Evolutionary conservation across 2,888 invertebrate species (phyloP).

Genomic region (Drosophila paramelanica): DNA sequence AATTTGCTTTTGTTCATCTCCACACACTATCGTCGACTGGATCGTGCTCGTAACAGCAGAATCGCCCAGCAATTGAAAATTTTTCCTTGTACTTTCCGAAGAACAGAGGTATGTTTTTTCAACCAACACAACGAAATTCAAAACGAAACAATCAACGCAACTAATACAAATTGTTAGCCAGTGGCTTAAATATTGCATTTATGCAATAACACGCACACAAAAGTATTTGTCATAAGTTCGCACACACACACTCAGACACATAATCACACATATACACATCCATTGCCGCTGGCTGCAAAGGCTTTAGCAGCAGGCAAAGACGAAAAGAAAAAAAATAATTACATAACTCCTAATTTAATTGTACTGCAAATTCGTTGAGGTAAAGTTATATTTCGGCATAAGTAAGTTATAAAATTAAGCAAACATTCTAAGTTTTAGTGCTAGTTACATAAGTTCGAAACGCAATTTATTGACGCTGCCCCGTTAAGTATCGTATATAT

Average conservation of each 20-base stretch:
- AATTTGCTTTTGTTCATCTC: slow-evolving; percentile 13
- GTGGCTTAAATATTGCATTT: slow-evolving; percentile 44
- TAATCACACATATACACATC: slow-evolving; percentile 29
- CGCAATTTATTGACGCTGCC: slow-evolving; percentile 39
- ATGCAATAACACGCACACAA: slow-evolving; percentile 49
- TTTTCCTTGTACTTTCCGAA: slow-evolving; percentile 73
- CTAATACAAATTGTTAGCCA: slow-evolving; percentile 49
- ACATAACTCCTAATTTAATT: slow-evolving; percentile 68
- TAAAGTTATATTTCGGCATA: slow-evolving; percentile 52
- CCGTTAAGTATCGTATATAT: slow-evolving; percentile 29
- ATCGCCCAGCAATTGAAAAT: slow-evolving; percentile 66
- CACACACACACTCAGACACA: slow-evolving; percentile 27
- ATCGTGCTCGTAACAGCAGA: slow-evolving; percentile 65
- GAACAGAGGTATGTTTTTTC: slow-evolving; percentile 76
- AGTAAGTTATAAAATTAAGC: slow-evolving; percentile 59
- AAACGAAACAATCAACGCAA: slow-evolving; percentile 36
- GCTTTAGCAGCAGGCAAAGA: slow-evolving; percentile 63
- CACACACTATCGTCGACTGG: slow-evolving; percentile 43
- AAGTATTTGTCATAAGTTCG: slow-evolving; percentile 59
- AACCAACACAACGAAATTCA: slow-evolving; percentile 25
- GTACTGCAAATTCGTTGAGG: slow-evolving; percentile 41
- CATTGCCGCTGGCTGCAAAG: slow-evolving; percentile 56
- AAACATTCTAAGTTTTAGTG: slow-evolving; percentile 43
- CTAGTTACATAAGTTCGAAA: slow-evolving; percentile 70
- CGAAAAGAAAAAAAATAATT: slow-evolving; percentile 54